These are phyloP conservation scores for Apodemus agrarius DNA, from an alignment of 2,797 vertebrate species.

Conservation along the genomic window DNA sequence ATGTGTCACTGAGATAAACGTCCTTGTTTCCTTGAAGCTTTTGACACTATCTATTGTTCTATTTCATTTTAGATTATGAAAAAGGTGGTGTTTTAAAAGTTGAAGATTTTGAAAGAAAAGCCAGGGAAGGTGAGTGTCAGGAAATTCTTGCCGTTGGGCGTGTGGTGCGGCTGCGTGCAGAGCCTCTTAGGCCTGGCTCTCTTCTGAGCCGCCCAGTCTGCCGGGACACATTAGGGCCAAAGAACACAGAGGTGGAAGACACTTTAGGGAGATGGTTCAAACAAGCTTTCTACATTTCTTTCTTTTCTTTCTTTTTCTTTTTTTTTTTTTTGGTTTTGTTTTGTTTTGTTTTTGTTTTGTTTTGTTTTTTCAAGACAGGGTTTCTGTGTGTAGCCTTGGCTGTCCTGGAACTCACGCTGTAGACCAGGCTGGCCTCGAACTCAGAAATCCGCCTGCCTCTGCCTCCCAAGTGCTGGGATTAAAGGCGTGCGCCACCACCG, in stretches of 20 bases:
- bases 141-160: not conserved
- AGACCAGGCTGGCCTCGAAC: no score
- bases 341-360: no score
- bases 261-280: slow-evolving; percentile 29
- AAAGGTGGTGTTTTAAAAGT: slow-evolving; percentile 94
- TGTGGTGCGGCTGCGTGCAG: not conserved
- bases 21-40: slow-evolving; percentile 46
- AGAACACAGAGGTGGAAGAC: not conserved
- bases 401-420: no score
- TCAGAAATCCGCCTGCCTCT: no score
- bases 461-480: no score
- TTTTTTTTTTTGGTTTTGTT: no score
- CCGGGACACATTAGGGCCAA: not conserved
- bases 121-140: slow-evolving; percentile 94
- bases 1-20: slow-evolving; percentile 31
- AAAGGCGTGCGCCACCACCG: no score
- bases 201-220: not conserved
- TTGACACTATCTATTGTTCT: slow-evolving; percentile 52
- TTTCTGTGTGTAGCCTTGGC: no score
- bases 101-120: slow-evolving; percentile 96
- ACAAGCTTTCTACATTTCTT: not conserved
- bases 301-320: no score
- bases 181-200: not conserved
- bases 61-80: slow-evolving; percentile 91
- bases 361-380: no score